Conservation (phyloP, 2,797 vertebrate genomes). For the Cygnus olor region DNA sequence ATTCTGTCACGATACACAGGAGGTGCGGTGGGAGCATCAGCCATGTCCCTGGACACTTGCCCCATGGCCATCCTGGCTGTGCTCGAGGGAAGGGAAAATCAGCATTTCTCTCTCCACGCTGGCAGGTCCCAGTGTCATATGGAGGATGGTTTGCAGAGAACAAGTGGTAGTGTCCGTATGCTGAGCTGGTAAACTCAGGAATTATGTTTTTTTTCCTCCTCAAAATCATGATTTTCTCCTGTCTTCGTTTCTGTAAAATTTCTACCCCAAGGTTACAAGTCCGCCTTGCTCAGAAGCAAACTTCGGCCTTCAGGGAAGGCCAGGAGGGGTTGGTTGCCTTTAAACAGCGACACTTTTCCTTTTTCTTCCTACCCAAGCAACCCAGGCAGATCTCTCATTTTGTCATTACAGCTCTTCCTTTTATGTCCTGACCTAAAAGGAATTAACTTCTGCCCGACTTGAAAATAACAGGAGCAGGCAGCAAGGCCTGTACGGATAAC, state of each 20-base stretch:
- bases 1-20: fast-evolving
- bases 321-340: not conserved
- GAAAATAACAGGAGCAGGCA: not conserved
- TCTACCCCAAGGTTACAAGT: not conserved
- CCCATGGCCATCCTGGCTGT: fast-evolving
- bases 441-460: not conserved
- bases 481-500: not conserved
- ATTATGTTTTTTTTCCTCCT: not conserved
- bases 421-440: not conserved
- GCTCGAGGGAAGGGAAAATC: fast-evolving
- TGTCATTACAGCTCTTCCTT: not conserved
- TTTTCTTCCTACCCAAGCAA: not conserved
- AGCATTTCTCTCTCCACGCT: fast-evolving
- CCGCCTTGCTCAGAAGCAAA: not conserved
- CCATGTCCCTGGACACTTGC: fast-evolving
- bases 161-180: fast-evolving
- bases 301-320: not conserved
- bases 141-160: fast-evolving
- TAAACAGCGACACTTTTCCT: not conserved
- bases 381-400: not conserved
- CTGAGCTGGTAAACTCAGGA: not conserved
- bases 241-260: not conserved
- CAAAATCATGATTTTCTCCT: not conserved
- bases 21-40: not conserved
- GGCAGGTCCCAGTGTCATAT: not conserved